Conservation (phyloP, 64 coral and sea anemone species). For the Stichodactyla mertensii region DNA sequence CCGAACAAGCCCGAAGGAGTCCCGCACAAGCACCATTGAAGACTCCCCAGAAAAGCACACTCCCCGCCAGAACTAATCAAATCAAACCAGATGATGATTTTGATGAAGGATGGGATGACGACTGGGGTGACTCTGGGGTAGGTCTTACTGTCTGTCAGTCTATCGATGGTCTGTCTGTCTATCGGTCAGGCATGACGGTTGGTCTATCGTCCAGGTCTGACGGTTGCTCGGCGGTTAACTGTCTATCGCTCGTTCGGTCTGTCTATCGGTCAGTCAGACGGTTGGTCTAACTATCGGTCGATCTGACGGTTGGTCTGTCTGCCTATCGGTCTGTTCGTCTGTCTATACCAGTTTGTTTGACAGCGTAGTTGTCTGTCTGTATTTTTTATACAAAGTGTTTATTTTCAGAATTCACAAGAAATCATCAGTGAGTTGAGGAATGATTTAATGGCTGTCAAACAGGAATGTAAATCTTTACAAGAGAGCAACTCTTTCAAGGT, state of each 20-base stretch:
- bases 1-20: constrained; percentile 1
- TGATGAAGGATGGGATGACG: constrained; percentile 16
- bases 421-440: constrained; percentile 50
- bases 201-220: background rate
- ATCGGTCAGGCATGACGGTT: background rate
- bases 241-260: too few species aligned
- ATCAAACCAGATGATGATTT: constrained; percentile 7
- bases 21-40: background rate
- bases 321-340: background rate
- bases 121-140: constrained; percentile 9
- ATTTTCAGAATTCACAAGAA: background rate
- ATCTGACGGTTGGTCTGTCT: background rate
- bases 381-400: background rate
- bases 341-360: background rate
- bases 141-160: background rate
- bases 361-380: background rate
- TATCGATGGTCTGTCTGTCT: background rate
- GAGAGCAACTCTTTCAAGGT: background rate
- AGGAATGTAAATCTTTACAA: constrained; percentile 62
- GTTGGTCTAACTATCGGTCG: background rate
- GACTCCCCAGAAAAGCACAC: background rate
- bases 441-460: constrained; percentile 69
- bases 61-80: background rate
- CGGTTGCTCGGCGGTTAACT: too few species aligned
- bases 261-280: too few species aligned